Conservation (phyloP, 2,113 vertebrate genomes). For the Oceanites oceanicus region DNA sequence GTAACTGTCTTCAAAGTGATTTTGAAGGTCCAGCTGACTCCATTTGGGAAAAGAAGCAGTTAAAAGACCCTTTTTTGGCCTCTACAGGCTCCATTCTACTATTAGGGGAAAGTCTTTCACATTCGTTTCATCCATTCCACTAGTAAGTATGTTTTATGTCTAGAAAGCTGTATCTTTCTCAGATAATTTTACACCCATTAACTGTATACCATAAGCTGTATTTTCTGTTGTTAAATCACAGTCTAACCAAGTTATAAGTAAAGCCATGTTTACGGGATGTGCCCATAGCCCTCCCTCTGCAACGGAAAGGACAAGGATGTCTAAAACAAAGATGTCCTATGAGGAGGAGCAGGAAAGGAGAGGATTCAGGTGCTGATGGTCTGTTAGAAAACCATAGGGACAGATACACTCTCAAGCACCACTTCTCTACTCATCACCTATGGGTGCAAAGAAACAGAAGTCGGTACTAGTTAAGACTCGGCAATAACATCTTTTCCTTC, state of each 20-base stretch:
- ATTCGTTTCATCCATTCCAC: neutral
- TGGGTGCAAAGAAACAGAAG: neutral
- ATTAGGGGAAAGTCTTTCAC: neutral
- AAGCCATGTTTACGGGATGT: neutral
- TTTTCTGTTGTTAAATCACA: neutral
- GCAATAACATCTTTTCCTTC: neutral
- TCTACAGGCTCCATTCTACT: neutral
- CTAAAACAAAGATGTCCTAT: fast-evolving
- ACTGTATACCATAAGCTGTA: fast-evolving
- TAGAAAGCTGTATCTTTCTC: neutral
- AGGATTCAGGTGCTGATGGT: neutral
- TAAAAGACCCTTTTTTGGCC: neutral
- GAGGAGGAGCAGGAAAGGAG: neutral
- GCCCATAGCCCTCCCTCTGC: neutral
- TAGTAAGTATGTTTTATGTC: neutral
- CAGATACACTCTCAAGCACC: neutral
- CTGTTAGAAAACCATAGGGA: neutral
- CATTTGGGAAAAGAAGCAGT: neutral
- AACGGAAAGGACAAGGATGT: neutral
- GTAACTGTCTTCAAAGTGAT: neutral
- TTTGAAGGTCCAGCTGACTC: neutral
- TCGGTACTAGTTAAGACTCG: fast-evolving
- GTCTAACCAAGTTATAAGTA: neutral
- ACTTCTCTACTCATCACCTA: neutral
- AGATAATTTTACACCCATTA: neutral